Percentiles rank a stretch among this genome's conserved stretches.
These are phyloP conservation scores for Chrysolina haemoptera DNA, from an alignment of 2,888 invertebrate genomes.

Conservation along the genomic window DNA sequence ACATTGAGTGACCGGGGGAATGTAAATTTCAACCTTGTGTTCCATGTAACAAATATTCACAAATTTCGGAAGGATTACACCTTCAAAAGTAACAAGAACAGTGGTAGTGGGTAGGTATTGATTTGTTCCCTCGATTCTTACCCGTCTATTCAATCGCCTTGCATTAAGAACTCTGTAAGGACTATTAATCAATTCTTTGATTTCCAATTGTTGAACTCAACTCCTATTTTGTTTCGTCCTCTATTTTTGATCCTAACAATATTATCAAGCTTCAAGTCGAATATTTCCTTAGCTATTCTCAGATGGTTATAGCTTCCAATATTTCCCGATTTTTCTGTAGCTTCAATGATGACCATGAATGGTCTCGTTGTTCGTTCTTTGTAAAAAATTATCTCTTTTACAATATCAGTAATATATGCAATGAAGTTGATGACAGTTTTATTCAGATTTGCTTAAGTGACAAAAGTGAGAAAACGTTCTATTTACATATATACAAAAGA, in stretches of 20 bases:
- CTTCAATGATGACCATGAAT: background rate
- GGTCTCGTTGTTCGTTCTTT: background rate
- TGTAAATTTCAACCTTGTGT: background rate
- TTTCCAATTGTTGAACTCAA: background rate
- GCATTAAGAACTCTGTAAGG: slow-evolving; percentile 16
- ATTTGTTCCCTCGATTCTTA: background rate
- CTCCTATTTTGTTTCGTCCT: background rate
- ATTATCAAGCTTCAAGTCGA: background rate
- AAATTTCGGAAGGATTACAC: slow-evolving; percentile 1
- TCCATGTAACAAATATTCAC: slow-evolving; percentile 10
- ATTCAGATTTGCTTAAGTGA: no score
- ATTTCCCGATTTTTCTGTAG: background rate
- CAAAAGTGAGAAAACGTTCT: no score
- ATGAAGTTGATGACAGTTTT: no score
- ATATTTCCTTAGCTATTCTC: background rate
- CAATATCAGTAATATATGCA: no score
- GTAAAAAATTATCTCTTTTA: background rate
- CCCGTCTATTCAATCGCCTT: slow-evolving; percentile 30
- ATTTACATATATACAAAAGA: no score
- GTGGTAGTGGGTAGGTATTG: background rate
- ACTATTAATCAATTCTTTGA: background rate
- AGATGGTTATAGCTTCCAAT: background rate
- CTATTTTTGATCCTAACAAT: background rate
- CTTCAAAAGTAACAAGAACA: slow-evolving; percentile 23
- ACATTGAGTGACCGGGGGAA: slow-evolving; percentile 23